Evolutionary conservation across 2,888 invertebrate genomes (phyloP), one percentile per base, ranked within the genome.

Genomic region (Agrenia bidenticulata): DNA sequence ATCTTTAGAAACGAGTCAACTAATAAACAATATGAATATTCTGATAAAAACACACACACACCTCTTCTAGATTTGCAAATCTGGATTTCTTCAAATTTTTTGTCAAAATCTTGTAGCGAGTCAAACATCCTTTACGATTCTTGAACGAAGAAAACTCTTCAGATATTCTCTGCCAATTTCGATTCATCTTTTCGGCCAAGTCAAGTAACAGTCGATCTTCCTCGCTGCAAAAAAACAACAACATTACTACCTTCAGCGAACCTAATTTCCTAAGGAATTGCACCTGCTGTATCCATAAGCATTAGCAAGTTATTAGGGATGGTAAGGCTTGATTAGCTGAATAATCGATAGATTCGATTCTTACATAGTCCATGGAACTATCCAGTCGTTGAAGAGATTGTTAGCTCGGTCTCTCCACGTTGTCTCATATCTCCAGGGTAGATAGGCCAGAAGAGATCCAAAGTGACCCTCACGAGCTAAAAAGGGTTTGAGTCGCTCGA

Each of bases 361-460:
- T 69, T 65, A 73, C 75, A 72, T 59, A 9, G 73, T 76, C 76
- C 76, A 76, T 5, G 76, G 76, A 9, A 76, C 71, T 49, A 73
- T 72, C 67, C 66, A 73, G 42, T 73, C 72, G 50, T 72, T 66
- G 42, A 76, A 76, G 2, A 76, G 59, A 54, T 68, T 67, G 17
- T 69, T 72, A 9, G 76, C 75, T 27, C 75, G 21, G 55, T 75
- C 75, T 26, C 75, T 67, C 75, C 74, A 74, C 17, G 70, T 73
- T 1, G 73, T 74, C 61, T 76, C 74, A 56, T 64, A 74, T 54
- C 76, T 27, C 76, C 76, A 76, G 0, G 76, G 76, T 4, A 76
- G 58, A 57, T 73, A 73, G 4, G 69, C 62, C 24, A 72, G 54
- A 7, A 76, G 19, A 24, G 67, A 67, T 5, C 74, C 73, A 62